Base-by-base conservation (phyloP, 2,113 vertebrate genomes). In the Syrmaticus mikado region DNA sequence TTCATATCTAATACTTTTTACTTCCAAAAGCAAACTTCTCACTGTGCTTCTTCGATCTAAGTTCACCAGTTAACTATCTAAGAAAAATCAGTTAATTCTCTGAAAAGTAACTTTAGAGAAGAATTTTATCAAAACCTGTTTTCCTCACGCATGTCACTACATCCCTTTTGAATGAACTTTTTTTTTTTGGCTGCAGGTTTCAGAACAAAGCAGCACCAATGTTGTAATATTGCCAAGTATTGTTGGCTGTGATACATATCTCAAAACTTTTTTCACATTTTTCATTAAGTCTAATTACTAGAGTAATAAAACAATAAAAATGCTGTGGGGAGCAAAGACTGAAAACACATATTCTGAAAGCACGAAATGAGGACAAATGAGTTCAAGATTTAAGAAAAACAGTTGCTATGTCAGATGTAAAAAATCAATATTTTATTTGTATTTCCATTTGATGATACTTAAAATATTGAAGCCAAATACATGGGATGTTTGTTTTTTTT, bases 1-100 rank as follows among this genome's bases (percentile, higher is more conserved):
- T 94, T 94, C 95, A 9, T 94, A 76, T 78, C 66, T 72, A 58
- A 58, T 84, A 36, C 27, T 53, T 83, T 61, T 72, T 86, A 11
- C 36, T 93, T 62, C 40, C 57, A 82, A 62, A 78, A 90, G 48
- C 74, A 89, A 79, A 82, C n/a, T 14, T 77, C 70, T 75, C 8
- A 1, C 71, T 62, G 43, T 84, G 15, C 60, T 89, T 62, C 40
- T 88, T 89, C 13, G 0, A 16, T 72, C 61, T 84, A 60, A 70
- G 40, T 36, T 43, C 13, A 36, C 8, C 46, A 60, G 0, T 88
- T 86, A 71, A 27, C 90, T 87, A 86, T 84, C 83, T 36, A 67
- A 55, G 68, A 67, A 85, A 55, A 74, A 81, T 55, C 4, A 2
- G 19, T 41, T 71, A 72, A 6, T 83, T 87, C 41, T 34, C 25